Conservation (phyloP, 2,888 invertebrate species). For the Oscheius sp. region DNA sequence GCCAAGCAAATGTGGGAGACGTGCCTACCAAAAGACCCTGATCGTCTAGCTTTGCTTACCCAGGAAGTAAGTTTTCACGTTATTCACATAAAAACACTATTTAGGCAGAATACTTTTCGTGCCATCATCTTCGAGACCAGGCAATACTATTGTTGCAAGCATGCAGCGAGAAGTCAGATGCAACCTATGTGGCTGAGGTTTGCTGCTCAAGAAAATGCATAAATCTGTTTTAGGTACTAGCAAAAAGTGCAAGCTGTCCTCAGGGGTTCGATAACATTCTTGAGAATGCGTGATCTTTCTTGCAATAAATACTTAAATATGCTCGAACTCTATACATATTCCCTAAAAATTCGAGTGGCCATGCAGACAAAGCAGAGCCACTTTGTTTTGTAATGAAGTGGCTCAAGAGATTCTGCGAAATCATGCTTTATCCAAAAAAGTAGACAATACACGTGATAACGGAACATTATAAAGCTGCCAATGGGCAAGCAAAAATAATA, state of each 20-base stretch:
- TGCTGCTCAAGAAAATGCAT: too few relatives aligned
- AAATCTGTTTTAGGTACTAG: conserved; percentile 49
- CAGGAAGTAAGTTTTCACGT: conserved; percentile 48
- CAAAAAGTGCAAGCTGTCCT: conserved; percentile 65
- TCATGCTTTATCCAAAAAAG: too few relatives aligned
- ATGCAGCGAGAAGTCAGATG: conserved; percentile 63
- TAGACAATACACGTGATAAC: conserved; percentile 23
- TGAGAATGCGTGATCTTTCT: conserved; percentile 40
- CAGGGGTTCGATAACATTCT: conserved; percentile 63
- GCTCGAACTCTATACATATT: too few relatives aligned
- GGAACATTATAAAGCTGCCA: conserved; percentile 19
- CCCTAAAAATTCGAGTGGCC: too few relatives aligned
- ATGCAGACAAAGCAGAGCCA: too few relatives aligned
- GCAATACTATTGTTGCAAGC: conserved; percentile 68
- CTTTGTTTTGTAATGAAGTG: too few relatives aligned
- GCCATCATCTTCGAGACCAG: conserved; percentile 67
- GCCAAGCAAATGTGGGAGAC: conserved; percentile 70
- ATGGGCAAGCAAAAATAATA: conserved; percentile 7
- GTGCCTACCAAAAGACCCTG: conserved; percentile 71
- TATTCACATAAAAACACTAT: neutral
- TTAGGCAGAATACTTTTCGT: conserved; percentile 66
- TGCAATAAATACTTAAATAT: conserved; percentile 23
- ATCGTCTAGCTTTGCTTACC: conserved; percentile 63
- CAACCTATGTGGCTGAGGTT: conserved; percentile 58
- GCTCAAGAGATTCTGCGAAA: too few relatives aligned